Percentiles rank a stretch among this genome's conserved stretches.
Evolutionary conservation across 2,888 invertebrate genomes (phyloP).

Genomic region (Ectemnius cavifrons): DNA sequence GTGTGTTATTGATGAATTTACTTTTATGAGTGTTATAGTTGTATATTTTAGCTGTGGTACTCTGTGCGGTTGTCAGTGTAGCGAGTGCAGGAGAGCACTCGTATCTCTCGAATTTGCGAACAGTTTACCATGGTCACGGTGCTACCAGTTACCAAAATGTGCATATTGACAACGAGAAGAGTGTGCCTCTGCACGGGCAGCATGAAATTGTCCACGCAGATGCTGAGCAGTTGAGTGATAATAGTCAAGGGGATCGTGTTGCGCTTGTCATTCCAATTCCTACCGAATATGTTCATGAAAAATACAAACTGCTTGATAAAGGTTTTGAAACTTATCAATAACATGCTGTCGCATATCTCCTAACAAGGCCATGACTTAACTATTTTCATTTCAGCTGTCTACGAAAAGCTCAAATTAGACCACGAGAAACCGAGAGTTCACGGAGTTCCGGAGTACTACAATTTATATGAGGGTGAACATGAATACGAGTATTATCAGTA

Average conservation of each 20-base stretch:
- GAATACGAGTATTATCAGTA: slow-evolving; percentile 54
- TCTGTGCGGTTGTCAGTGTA: slow-evolving; percentile 64
- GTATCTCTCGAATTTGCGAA: slow-evolving; percentile 65
- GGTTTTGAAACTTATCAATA: neutral
- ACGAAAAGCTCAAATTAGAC: slow-evolving; percentile 21
- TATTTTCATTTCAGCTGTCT: slow-evolving; percentile 20
- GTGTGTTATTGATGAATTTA: neutral
- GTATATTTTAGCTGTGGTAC: slow-evolving; percentile 48
- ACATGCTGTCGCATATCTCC: neutral
- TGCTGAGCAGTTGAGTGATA: neutral
- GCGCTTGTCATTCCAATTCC: neutral
- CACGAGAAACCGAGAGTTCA: slow-evolving; percentile 44
- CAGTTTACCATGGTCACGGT: slow-evolving; percentile 69
- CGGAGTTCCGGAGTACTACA: slow-evolving; percentile 39
- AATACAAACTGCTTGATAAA: neutral
- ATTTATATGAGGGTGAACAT: slow-evolving; percentile 45
- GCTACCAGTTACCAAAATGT: slow-evolving; percentile 74
- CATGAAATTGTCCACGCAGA: slow-evolving; percentile 45
- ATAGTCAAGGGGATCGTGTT: slow-evolving; percentile 9
- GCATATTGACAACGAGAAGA: slow-evolving; percentile 64
- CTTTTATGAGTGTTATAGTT: slow-evolving; percentile 57
- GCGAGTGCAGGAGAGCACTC: slow-evolving; percentile 49
- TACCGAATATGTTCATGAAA: neutral
- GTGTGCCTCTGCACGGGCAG: slow-evolving; percentile 59
- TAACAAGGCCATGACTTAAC: neutral